Conservation (phyloP, 2,888 invertebrate genomes). For the Agriotes lineatus region DNA sequence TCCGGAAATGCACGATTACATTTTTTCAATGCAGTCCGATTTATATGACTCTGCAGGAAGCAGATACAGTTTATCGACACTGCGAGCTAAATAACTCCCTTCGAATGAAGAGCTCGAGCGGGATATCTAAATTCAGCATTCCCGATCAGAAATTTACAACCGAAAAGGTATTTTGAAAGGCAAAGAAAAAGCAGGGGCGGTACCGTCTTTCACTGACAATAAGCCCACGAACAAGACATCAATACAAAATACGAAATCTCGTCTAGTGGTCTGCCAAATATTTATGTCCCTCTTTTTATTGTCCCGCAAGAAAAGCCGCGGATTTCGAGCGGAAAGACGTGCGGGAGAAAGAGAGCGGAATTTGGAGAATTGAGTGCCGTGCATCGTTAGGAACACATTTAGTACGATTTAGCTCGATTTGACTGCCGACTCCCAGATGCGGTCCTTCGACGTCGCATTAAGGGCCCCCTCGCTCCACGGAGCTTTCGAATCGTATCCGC, state of each 20-base stretch:
- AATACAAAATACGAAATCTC: conserved; percentile 30
- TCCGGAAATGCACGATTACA: conserved; percentile 18
- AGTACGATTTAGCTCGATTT: conserved; percentile 44
- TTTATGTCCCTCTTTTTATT: conserved; percentile 43
- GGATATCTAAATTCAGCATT: conserved; percentile 20
- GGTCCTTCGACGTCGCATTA: conserved; percentile 29
- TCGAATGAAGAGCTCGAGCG: conserved; percentile 14
- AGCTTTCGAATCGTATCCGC: not conserved
- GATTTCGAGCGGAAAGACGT: conserved; percentile 37
- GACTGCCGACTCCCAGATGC: conserved; percentile 36
- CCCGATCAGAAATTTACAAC: conserved; percentile 29
- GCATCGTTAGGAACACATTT: conserved; percentile 47
- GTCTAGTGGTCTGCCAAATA: conserved; percentile 38
- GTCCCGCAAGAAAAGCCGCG: conserved; percentile 41
- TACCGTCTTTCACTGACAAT: conserved; percentile 30
- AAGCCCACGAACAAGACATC: conserved; percentile 33
- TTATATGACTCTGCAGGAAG: conserved; percentile 16
- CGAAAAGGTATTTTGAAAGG: conserved; percentile 20
- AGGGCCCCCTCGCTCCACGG: conserved; percentile 5
- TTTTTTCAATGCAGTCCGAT: conserved; percentile 24
- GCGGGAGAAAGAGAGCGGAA: conserved; percentile 21
- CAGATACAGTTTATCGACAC: conserved; percentile 21
- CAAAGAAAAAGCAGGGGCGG: conserved; percentile 12
- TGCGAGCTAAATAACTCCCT: conserved; percentile 13
- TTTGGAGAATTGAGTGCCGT: conserved; percentile 38